Percentiles rank a stretch among this genome's conserved stretches.
phyloP scores from a whole-genome alignment of 2,797 vertebrate genomes.

The Petrocephalus schoutedeni region DNA sequence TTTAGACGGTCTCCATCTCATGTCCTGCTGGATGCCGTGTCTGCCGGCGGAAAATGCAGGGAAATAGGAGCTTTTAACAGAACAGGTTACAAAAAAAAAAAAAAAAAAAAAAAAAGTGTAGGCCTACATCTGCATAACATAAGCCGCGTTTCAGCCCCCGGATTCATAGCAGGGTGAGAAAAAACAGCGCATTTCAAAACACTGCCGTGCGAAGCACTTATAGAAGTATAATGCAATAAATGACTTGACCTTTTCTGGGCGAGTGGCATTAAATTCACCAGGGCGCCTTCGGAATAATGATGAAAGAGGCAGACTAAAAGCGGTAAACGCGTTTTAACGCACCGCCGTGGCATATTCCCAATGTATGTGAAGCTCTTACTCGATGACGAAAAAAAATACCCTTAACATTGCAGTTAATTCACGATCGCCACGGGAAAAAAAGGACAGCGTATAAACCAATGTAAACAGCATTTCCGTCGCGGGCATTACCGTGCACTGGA shows the following conservation, averaged over 20 bases:
- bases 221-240: constrained; percentile 14
- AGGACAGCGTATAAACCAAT: background rate
- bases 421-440: background rate
- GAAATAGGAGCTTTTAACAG: background rate
- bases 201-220: background rate
- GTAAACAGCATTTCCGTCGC: background rate
- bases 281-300: constrained; percentile 20
- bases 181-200: background rate
- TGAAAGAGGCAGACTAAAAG: background rate
- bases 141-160: background rate
- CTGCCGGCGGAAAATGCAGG: background rate
- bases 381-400: background rate
- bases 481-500: background rate
- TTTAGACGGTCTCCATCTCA: background rate
- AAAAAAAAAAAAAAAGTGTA: background rate
- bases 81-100: background rate
- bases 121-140: constrained; percentile 8
- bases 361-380: background rate
- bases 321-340: background rate
- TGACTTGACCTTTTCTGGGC: constrained; percentile 23
- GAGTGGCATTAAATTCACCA: background rate
- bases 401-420: background rate
- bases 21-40: background rate
- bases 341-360: background rate
- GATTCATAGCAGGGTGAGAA: background rate